Base-by-base conservation (phyloP, 35 echinoderm and acorn worm species). In the Strongylocentrotus purpuratus region DNA sequence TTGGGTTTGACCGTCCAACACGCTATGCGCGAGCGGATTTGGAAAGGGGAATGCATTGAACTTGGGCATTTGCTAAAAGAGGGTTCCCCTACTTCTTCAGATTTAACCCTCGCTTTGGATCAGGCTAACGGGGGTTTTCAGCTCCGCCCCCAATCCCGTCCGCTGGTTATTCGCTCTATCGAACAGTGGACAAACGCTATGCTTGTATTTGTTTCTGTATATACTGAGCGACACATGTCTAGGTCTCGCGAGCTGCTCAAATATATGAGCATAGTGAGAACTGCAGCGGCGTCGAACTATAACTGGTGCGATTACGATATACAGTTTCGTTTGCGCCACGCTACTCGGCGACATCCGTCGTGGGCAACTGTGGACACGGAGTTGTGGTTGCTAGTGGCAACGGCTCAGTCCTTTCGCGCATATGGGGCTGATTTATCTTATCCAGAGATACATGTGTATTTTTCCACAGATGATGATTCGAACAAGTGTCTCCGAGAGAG, bases 301-400 rank as follows among this genome's bases (percentile, higher is more conserved):
- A 60, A 32, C 45, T 94, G 95, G 95, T 32, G 25, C 33, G 92
- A 92, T 48, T 96, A 96, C 33, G 92, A 94, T 86, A 41, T 15
- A 4, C 48, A 94, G 11, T 96, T 96, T 90, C 25, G 92, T 8
- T 18, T 88, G 31, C 55, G 91, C 20, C 33, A 92, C 47, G 85
- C 88, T n/a, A n/a, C n/a, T n/a, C n/a, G n/a, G n/a, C n/a, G n/a
- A n/a, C n/a, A n/a, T n/a, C n/a, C n/a, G n/a, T n/a, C n/a, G n/a
- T n/a, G n/a, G n/a, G n/a, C n/a, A n/a, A n/a, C n/a, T n/a, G n/a
- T n/a, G n/a, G n/a, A n/a, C n/a, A n/a, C n/a, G n/a, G n/a, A n/a
- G n/a, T n/a, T n/a, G n/a, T n/a, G n/a, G n/a, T n/a, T n/a, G n/a
- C n/a, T n/a, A n/a, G n/a, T n/a, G n/a, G n/a, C n/a, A n/a, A n/a